Evolutionary conservation across 1,140 invertebrate genomes (phyloP).

Genomic region (Nasonia vitripennis): DNA sequence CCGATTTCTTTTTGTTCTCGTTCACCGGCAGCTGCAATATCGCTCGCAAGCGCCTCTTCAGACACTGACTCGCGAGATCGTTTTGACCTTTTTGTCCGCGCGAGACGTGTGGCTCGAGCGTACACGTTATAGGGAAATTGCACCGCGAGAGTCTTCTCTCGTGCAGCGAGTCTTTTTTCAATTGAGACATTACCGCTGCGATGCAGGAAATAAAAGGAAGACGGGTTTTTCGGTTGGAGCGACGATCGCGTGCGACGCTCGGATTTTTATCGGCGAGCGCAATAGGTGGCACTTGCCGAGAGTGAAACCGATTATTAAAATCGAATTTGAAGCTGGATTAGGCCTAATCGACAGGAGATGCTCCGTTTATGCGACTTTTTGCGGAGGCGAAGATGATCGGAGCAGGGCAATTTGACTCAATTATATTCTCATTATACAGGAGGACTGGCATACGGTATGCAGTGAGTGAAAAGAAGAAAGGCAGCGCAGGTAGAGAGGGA

Average conservation of each 20-base stretch:
- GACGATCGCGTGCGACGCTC: not conserved
- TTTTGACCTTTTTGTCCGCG: conserved; percentile 22
- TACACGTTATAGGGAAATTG: not conserved
- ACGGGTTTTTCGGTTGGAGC: too few relatives aligned
- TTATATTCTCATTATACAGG: conserved; percentile 61
- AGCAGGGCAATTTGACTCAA: conserved; percentile 59
- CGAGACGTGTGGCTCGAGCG: not conserved
- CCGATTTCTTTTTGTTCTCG: conserved; percentile 23
- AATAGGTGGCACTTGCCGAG: not conserved
- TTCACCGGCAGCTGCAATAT: conserved; percentile 35
- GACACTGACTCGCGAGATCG: conserved; percentile 7
- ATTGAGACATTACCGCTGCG: not conserved
- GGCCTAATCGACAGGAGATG: conserved; percentile 54
- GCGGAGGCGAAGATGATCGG: conserved; percentile 49
- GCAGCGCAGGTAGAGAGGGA: not conserved
- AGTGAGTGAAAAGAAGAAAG: not conserved
- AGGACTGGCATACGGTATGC: not conserved
- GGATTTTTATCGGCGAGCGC: not conserved
- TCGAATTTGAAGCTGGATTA: conserved; percentile 55
- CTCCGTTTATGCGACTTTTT: conserved; percentile 47
- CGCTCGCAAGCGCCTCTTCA: not conserved
- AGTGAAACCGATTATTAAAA: conserved; percentile 53
- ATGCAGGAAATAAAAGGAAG: too few relatives aligned
- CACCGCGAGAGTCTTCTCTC: not conserved
- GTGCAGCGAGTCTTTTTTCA: not conserved